Evolutionary conservation across 2,113 vertebrate species (phyloP), one percentile per base, ranked within the genome.

Genomic region (Eudyptes chrysolophus): DNA sequence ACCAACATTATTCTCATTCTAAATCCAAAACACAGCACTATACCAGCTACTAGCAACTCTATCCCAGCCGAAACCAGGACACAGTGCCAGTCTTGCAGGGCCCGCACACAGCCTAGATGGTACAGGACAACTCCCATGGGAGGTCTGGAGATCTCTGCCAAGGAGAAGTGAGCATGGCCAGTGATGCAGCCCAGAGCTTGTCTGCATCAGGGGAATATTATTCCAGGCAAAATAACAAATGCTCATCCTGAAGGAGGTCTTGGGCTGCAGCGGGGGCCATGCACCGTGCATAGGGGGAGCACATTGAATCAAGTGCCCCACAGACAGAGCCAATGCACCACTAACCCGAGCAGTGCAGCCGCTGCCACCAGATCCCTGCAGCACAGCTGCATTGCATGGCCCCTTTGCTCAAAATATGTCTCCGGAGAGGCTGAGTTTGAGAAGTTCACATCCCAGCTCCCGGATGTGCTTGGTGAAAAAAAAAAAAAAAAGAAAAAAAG

Each of bases 121-220:
- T 0, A 4, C 0, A 2, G 19, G 32, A 16, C 44, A 34, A 55
- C 25, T 22, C 40, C 38, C 1, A 7, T 2, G 20, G 26, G 38
- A 48, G 19, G 3, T 7, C 15, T 2, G 2, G 16, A 57, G 17
- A 21, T 13, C 38, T 3, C 13, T 20, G 55, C 38, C 27, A 13
- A 52, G 32, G 27, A 62, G n/a, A 14, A 48, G 20, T 9, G 29
- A 64, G 22, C 46, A 46, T 1, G 1, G 57, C 24, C 16, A 30
- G 19, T 0, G 2, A 7, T 10, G 27, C 57, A 26, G 65, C 14
- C 20, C 82, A 38, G 42, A 30, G 38, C 14, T 13, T 2, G 13
- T 10, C 46, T 20, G 17, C 58, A 9, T 6, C 48, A 9, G 65
- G 8, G 40, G 34, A 22, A 21, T 11, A 7, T 6, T 2, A 27